Evolutionary conservation across 2,888 invertebrate genomes (phyloP), one percentile per base, ranked within the genome.

Genomic region (Mesorhabditis sp.): DNA sequence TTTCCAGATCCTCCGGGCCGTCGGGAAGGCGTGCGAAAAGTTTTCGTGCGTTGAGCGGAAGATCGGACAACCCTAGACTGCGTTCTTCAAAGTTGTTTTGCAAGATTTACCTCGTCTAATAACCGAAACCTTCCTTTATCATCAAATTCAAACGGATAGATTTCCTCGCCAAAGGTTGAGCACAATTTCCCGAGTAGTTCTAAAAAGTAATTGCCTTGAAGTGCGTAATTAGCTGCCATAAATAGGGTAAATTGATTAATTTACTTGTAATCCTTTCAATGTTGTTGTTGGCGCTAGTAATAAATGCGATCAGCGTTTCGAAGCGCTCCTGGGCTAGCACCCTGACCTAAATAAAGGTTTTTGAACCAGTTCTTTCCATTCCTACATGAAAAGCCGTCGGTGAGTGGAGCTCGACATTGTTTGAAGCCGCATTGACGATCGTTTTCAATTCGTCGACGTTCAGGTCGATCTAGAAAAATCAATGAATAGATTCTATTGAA

Each of bases 261-360:
- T 62, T 5, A 82, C 82, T 72, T 42, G 85, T 86, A n/a, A 88
- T 88, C 58, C 88, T 76, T 74, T 90, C 89, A 80, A 97, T 95
- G 86, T 97, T 92, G 87, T 98, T 98, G 86, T 97, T 97, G 72
- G 95, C 93, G 68, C 96, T 96, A 86, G 96, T 97, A 81, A 97
- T 95, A 86, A 97, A 97, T 7, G 94, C 92, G 86, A 98, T 92
- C 10, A 96, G 88, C 87, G 93, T 95, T 87, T 98, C 97, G 0
- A 92, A 89, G 0, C 94, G 91, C 81, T 95, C 93, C 86, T 97
- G 97, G 69, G 91, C 88, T 65, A 98, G 88, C 85, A 97, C 92
- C 81, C 97, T 90, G n/a, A 97, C 58, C 58, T 50, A 50, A 50
- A 50, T 13, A 50, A n/a, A 50, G 7, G 58, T 13, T 13, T 13